phyloP scores from a whole-genome alignment of 2,888 invertebrate genomes.

The Sesia apiformis region DNA sequence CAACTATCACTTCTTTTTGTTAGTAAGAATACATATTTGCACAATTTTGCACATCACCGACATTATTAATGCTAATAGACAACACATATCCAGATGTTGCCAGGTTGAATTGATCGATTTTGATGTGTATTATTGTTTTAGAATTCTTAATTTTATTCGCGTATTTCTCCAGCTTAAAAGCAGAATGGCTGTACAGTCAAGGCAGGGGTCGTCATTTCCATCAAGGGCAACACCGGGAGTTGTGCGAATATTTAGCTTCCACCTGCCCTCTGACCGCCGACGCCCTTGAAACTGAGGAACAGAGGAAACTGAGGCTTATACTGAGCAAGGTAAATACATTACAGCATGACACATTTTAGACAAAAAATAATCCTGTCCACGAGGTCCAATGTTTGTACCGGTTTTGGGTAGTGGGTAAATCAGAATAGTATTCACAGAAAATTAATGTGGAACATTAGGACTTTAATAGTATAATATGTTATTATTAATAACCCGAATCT shows the following conservation, averaged over 20 bases:
- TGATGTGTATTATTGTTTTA: not conserved
- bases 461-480: no score
- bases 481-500: no score
- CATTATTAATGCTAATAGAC: no score
- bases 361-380: no score
- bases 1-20: no score
- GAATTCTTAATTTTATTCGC: not conserved
- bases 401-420: no score
- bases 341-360: no score
- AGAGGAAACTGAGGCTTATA: slow-evolving; percentile 88
- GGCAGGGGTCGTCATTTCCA: slow-evolving; percentile 92
- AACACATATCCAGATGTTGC: not conserved
- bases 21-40: no score
- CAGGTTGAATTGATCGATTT: not conserved
- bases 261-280: slow-evolving; percentile 90
- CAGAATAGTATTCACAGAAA: no score
- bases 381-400: no score
- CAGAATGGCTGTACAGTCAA: slow-evolving; percentile 97
- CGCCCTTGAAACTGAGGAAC: slow-evolving; percentile 87
- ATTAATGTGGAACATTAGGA: not conserved
- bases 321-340: slow-evolving; percentile 78
- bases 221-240: slow-evolving; percentile 86
- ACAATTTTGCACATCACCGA: no score
- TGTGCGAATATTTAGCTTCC: slow-evolving; percentile 87
- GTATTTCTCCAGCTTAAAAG: slow-evolving; percentile 82